Percentiles rank a stretch among this genome's conserved stretches.
These are phyloP conservation scores for Euzophera pinguis DNA, from an alignment of 2,888 invertebrate species.

Conservation along the genomic window DNA sequence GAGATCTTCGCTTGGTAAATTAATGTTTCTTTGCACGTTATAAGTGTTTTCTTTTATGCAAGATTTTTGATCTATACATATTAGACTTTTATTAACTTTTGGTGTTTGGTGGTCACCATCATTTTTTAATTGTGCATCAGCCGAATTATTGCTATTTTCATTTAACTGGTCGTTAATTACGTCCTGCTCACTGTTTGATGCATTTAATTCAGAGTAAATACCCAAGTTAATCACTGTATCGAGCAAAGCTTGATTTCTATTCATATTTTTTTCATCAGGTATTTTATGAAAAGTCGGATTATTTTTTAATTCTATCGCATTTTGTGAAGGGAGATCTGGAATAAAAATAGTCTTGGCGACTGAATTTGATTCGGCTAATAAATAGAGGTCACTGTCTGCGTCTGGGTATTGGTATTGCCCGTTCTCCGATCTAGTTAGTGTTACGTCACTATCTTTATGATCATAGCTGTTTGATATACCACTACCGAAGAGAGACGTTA, in stretches of 20 bases:
- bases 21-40: conserved; percentile 31
- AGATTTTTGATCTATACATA: conserved; percentile 36
- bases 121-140: conserved; percentile 18
- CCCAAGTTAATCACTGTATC: conserved; percentile 40
- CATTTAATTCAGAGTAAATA: conserved; percentile 32
- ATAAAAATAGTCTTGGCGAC: background rate
- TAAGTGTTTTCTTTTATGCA: conserved; percentile 25
- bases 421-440: background rate
- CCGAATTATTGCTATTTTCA: conserved; percentile 17
- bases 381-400: conserved; percentile 9
- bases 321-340: conserved; percentile 9
- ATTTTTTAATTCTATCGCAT: background rate
- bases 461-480: background rate
- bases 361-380: background rate
- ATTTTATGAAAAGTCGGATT: conserved; percentile 6
- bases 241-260: conserved; percentile 24
- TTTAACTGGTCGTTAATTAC: background rate
- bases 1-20: conserved; percentile 37
- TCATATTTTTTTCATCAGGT: conserved; percentile 6
- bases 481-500: background rate
- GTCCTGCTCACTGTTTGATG: conserved; percentile 28
- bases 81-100: conserved; percentile 20
- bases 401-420: background rate
- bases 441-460: background rate
- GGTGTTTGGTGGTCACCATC: conserved; percentile 24